A percentile compares a stretch with the other conserved stretches of the same genome.
Conservation (phyloP, 2,113 vertebrate species). For the Crocuta crocuta region DNA sequence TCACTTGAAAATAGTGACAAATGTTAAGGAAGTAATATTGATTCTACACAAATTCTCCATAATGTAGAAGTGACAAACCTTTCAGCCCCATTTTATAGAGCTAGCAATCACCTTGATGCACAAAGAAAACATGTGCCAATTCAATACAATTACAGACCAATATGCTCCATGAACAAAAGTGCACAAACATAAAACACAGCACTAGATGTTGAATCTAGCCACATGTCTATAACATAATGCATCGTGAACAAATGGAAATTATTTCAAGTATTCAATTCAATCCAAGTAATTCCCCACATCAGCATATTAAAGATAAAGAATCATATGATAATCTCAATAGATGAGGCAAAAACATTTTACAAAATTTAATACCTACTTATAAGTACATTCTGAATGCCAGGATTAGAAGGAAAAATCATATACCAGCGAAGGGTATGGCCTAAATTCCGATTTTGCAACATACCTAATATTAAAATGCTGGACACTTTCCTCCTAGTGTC, state of each 20-base stretch:
- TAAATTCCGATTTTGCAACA: neutral
- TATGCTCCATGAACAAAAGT: neutral
- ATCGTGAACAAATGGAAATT: neutral
- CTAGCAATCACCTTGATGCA: neutral
- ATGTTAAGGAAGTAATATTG: neutral
- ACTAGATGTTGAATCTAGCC: neutral
- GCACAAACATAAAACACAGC: neutral
- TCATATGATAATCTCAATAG: neutral
- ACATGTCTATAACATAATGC: neutral
- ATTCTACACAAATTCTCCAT: neutral
- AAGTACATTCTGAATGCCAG: neutral
- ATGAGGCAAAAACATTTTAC: neutral
- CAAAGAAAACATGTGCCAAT: neutral
- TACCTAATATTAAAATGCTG: neutral
- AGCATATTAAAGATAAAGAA: neutral
- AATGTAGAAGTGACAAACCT: neutral
- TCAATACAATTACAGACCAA: neutral
- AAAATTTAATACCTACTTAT: neutral
- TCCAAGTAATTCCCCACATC: neutral
- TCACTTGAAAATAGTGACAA: neutral
- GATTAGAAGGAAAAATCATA: neutral
- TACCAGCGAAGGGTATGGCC: neutral
- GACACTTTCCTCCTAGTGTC: neutral
- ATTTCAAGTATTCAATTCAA: neutral
- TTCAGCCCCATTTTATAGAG: neutral